Evolutionary conservation across 2,113 vertebrate species (phyloP), one percentile per base, ranked within the genome.

Genomic region (Cyphomyrus discorhynchus): DNA sequence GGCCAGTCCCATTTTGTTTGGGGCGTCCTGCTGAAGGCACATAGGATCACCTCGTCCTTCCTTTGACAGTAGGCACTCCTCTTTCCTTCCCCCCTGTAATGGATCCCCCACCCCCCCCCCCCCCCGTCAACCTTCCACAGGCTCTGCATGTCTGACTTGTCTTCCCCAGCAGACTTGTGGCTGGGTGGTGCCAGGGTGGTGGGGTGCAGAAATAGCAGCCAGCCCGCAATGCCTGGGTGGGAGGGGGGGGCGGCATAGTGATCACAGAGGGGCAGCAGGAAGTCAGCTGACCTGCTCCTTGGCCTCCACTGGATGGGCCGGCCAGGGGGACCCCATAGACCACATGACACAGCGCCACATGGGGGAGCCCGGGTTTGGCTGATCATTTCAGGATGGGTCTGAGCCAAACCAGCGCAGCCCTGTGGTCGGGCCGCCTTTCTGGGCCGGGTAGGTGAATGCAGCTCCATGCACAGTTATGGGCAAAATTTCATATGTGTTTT

Each of bases 11-110:
- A 17, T 3, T 66, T 3, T 27, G 62, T 27, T n/a, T 3, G 3
- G 24, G 58, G 2, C 0, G 1, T n/a, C 42, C 87, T 89, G 90
- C 21, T 5, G 86, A 89, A 88, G 89, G 70, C 89, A 92, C 91
- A 92, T 52, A n/a, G 47, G 47, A 89, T 87, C 80, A 42, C 50
- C 42, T 90, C 56, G 31, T 91, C 90, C 86, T 90, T 87, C 91
- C 90, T 92, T 56, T 89, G 90, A 89, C 90, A 86, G 88, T 86
- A 91, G 88, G 77, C 82, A 15, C 62, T 89, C 82, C 90, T 58
- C 89, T 89, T 87, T 52, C 27, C 35, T 89, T 66, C 90, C 45
- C 85, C 89, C 89, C 87, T 49, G 87, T 77, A 77, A 77, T 77
- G 70, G 77, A 90, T 89, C 52, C 52, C n/a, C 52, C 10, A 89